Base-by-base conservation (phyloP, 1,140 invertebrate genomes). In the Micrasema minimum region DNA sequence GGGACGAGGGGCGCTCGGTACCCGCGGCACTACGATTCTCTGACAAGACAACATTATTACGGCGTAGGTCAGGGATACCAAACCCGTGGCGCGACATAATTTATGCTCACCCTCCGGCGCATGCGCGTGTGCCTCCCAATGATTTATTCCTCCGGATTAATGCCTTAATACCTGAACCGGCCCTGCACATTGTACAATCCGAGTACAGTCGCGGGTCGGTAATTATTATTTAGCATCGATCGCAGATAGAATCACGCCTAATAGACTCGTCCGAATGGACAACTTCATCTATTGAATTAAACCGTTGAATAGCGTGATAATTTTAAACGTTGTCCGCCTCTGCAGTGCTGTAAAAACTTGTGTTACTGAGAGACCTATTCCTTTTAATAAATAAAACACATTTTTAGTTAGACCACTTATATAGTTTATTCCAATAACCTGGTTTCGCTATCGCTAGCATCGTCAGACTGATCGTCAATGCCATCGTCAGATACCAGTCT, bases 31-130 rank as follows among this genome's bases (percentile, higher is more conserved):
- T 48, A 57, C 66, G 64, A 71, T 62, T 74, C 68, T 71, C 53
- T 59, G 43, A 66, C 48, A 71, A 74, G 72, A 74, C 72, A 74
- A 74, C 72, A 74, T 74, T 74, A 74, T 74, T 74, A 74, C 66
- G 72, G 68, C 67, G 64, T 69, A 73, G 72, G 72, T 68, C 72
- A 75, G 72, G 70, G 72, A 66, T 69, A 57, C 68, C 69, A 64
- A 75, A 75, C 72, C 69, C 66, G 69, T 59, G 66, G 69, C 59
- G 61, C 72, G 57, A 46, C 65, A 59, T 75, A 71, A 75, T 71
- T 75, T 71, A 71, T 71, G 66, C 50, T 41, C 20, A 31, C 35
- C 50, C 66, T 26, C 61, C 38, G 57, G 61, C 57, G 64, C 41
- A 66, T 59, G 43, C 64, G 64, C 64, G 45, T 43, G 65, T 59